Base-by-base conservation (phyloP, 2,113 vertebrate species). In the Cyprinus carpio region DNA sequence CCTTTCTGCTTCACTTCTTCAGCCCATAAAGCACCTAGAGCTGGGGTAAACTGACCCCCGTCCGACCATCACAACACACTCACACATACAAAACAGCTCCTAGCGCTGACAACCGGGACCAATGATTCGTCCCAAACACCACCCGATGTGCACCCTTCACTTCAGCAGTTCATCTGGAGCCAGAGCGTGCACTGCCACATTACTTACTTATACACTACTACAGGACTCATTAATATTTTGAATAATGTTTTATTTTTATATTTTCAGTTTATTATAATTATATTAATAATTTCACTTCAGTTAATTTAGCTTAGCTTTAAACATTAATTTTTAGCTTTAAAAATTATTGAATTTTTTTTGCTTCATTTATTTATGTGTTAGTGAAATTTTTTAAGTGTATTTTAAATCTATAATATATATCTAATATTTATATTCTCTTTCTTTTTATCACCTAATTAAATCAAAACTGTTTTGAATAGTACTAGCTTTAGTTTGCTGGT, bases 21-120 rank as follows among this genome's bases (percentile, higher is more conserved):
- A 75, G 27, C 67, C 84, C 49, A 71, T 81, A 85, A 87, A 84
- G 46, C 78, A 87, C 86, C 86, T 91, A 87, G 69, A 87, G 71
- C 69, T 67, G 65, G 49, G 37, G 78, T 69, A 86, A 89, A 89
- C 89, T 49, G 60, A 40, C 43, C 60, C 54, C 27, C 34, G 27
- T 31, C 18, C 25, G 51, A 69, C 27, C 46, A 37, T 69, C 75
- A 43, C 75, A 88, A 89, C 90, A 81, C 81, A 72, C 64, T 15
- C 8, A 23, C 65, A 71, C 62, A 81, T 0, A 82, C 62, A 65
- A 13, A 51, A 82, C 51, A 18, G 64, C 67, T 86, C 16, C 3
- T 2, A 51, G 54, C 23, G 43, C 72, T 76, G 62, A 82, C 72
- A 49, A 56, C 3, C 49, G 27, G 83, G 65, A 87, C 81, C 81